Evolutionary conservation across 2,113 vertebrate genomes (phyloP).

Genomic region (Vombatus ursinus): DNA sequence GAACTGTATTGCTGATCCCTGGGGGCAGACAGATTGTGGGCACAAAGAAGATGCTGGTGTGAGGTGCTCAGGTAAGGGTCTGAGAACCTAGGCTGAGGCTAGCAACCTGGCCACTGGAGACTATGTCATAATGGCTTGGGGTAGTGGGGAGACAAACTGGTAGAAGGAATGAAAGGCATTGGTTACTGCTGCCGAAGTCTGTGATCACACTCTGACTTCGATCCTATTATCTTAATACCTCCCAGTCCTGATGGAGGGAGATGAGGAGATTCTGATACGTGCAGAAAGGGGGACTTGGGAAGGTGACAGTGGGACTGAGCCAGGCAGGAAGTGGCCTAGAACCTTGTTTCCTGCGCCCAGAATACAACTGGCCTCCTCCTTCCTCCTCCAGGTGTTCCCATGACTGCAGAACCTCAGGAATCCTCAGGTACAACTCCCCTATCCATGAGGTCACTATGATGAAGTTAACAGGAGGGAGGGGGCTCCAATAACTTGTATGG

Average conservation of each 20-base stretch:
- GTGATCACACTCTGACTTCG: neutral
- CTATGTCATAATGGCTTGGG: neutral
- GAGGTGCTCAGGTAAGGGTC: slow-evolving; percentile 65
- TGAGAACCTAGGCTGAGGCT: neutral
- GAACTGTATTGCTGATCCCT: slow-evolving; percentile 62
- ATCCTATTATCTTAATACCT: neutral
- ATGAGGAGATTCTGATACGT: neutral
- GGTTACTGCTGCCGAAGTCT: neutral
- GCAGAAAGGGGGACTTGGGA: neutral
- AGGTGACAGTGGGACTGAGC: neutral
- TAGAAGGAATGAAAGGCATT: neutral
- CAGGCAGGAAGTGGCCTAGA: neutral
- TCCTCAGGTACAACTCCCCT: neutral
- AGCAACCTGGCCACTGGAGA: neutral
- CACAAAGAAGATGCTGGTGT: slow-evolving; percentile 78
- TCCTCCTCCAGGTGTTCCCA: neutral
- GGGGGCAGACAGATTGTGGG: slow-evolving; percentile 72
- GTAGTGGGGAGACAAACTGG: neutral
- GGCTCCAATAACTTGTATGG: neutral
- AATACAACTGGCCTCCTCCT: neutral
- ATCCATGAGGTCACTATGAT: neutral
- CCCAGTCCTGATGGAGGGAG: neutral
- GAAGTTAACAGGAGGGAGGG: neutral
- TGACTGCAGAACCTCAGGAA: neutral
- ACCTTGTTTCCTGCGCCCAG: neutral